phyloP scores from a whole-genome alignment of 2,797 vertebrate species.

The Ispidina lecontei region DNA sequence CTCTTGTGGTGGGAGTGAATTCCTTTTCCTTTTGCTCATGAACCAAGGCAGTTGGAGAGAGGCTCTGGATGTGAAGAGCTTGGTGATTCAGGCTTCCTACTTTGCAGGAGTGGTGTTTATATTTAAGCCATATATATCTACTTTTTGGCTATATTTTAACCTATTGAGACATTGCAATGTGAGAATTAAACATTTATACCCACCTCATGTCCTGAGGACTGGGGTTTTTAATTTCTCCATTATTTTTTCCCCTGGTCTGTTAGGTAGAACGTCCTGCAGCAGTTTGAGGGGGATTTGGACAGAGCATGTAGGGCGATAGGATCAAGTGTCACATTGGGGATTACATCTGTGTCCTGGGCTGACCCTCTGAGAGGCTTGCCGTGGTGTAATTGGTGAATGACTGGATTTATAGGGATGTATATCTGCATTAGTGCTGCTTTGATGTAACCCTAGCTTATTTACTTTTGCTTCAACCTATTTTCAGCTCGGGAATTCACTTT shows the following conservation, averaged over 20 bases:
- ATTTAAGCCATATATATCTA: neutral
- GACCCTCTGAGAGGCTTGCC: slow-evolving; percentile 61
- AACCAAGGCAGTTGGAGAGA: neutral
- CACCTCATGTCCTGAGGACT: neutral
- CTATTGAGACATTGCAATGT: neutral
- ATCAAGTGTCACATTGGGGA: slow-evolving; percentile 64
- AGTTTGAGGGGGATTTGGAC: neutral
- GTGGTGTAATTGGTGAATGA: slow-evolving; percentile 54
- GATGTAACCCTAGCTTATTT: slow-evolving; percentile 34
- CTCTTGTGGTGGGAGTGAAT: neutral
- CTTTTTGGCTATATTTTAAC: neutral
- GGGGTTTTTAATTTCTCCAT: neutral
- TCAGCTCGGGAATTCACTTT: neutral
- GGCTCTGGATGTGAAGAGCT: neutral
- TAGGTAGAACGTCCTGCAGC: neutral
- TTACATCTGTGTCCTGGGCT: slow-evolving; percentile 54
- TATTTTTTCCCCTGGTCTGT: neutral
- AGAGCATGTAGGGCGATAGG: slow-evolving; percentile 47
- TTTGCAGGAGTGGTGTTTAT: neutral
- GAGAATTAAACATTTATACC: neutral
- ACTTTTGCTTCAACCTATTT: slow-evolving; percentile 12
- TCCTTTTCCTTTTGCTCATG: neutral
- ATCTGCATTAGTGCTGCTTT: slow-evolving; percentile 29
- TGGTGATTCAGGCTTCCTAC: neutral
- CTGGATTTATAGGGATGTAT: slow-evolving; percentile 54